Base-by-base conservation (phyloP, 1,140 invertebrate species). In the Drosophila ambigua region DNA sequence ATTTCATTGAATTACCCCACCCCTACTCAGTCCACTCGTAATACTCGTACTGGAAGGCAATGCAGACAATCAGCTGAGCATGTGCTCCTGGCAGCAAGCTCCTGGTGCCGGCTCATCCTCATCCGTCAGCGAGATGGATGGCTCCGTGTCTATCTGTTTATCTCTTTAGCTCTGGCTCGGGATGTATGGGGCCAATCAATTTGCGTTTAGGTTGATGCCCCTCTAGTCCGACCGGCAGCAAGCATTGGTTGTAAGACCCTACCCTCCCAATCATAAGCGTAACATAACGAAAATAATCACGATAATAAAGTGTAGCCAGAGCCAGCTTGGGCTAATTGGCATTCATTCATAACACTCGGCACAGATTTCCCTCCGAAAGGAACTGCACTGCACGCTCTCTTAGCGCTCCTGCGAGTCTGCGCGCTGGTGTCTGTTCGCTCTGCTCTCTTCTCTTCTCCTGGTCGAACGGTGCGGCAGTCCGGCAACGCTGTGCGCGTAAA, bases 271-370 rank as follows among this genome's bases (percentile, higher is more conserved):
- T 59, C 78, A 69, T 61, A 64, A 66, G 66, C 58, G 48, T 45
- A 72, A 60, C 73, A 51, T 44, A 72, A 57, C 68, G 28, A 55
- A 57, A 71, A 69, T 66, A 63, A 84, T 67, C 53, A 72, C 48
- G 26, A 68, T 85, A 80, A 69, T 80, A 77, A 71, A 87, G 55
- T 52, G 52, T 57, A 54, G 62, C 26, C 26, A 59, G 23, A 52
- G 67, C 41, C 54, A 61, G 49, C 50, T 63, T 74, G 50, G 50
- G 64, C 68, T 87, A 87, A 87, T 84, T 81, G 63, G 52, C 50
- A 52, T 84, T 85, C 80, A 84, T 84, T 84, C 77, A 84, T 81
- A 80, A 72, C 35, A 39, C 44, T 46, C 31, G 4, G 35, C 67
- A 59, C 15, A 39, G 59, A 44, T 61, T 72, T 72, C 51, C 55